These are phyloP conservation scores for Bradysia coprophila DNA, from an alignment of 1,140 invertebrate species.

Conservation along the genomic window DNA sequence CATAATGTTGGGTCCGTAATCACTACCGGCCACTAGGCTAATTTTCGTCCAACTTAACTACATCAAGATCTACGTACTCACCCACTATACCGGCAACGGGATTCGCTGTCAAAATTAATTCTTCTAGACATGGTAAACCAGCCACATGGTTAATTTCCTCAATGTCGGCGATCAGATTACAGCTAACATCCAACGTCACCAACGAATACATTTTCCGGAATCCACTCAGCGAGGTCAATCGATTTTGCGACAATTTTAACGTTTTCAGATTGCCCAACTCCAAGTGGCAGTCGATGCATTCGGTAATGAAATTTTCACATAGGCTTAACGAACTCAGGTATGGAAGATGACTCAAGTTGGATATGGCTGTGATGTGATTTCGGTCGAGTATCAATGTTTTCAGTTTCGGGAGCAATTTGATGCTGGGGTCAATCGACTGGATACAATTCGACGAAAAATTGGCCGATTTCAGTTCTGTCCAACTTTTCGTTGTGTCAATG, in stretches of 20 bases:
- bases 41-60: too few relatives aligned
- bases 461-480: conserved; percentile 42
- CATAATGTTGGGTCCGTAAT: not conserved
- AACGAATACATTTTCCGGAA: conserved; percentile 73
- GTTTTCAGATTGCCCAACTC: conserved; percentile 75
- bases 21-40: too few relatives aligned
- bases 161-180: conserved; percentile 64
- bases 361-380: conserved; percentile 54
- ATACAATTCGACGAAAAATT: conserved; percentile 71
- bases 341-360: conserved; percentile 59
- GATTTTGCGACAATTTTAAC: conserved; percentile 77
- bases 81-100: conserved; percentile 47
- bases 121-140: conserved; percentile 67
- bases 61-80: conserved; percentile 6
- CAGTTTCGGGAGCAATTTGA: conserved; percentile 59
- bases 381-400: conserved; percentile 51
- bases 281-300: conserved; percentile 59
- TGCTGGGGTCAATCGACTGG: conserved; percentile 54
- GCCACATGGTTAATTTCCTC: conserved; percentile 64
- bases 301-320: conserved; percentile 50
- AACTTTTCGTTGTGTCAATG: conserved; percentile 32
- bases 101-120: conserved; percentile 72
- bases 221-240: conserved; percentile 50
- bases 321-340: conserved; percentile 56
- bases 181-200: conserved; percentile 67